Evolutionary conservation across 2,113 vertebrate genomes (phyloP), one percentile per base, ranked within the genome.

Genomic region (Bucco capensis): DNA sequence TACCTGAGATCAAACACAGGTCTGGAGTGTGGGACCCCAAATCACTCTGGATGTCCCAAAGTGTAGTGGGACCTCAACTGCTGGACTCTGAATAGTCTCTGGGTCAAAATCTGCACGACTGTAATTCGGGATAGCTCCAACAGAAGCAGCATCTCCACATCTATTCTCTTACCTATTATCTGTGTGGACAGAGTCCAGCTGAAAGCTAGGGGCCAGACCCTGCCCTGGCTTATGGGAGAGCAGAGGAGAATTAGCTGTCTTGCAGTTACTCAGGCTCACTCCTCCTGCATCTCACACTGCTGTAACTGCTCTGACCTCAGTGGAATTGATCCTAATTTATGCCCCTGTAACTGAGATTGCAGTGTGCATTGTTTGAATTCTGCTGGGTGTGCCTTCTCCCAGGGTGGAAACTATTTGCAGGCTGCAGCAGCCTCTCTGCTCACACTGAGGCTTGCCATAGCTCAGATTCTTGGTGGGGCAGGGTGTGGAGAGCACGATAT

Each of bases 351-450:
- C 88, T 94, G 94, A 96, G 90, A 96, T 93, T 73, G 89, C 50
- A 82, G 82, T 1, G 0, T 56, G 71, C 90, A 84, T 94, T 87
- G 81, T 82, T 94, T 66, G 58, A 84, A 93, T 96, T 96, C 90
- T 71, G 54, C 46, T 89, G 86, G 67, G 81, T 87, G 78, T 7
- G 74, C 79, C 84, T 90, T 93, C 84, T 90, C 92, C 90, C 88
- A 90, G 53, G 90, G 90, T 89, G 94, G 96, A 96, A 96, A 96
- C 94, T 96, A 93, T 94, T 79, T 90, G 83, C 74, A 87, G 73
- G 82, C 86, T 96, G 30, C 85, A 95, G 67, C 74, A 74, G 78
- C 44, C 22, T 79, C 88, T 91, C 90, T 83, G 93, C 89, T 82
- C 84, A 70, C 3, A 6, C 4, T 66, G 67, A 94, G 71, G 58